Base-by-base conservation (phyloP, 1,140 invertebrate species). In the Zophobas atratus region DNA sequence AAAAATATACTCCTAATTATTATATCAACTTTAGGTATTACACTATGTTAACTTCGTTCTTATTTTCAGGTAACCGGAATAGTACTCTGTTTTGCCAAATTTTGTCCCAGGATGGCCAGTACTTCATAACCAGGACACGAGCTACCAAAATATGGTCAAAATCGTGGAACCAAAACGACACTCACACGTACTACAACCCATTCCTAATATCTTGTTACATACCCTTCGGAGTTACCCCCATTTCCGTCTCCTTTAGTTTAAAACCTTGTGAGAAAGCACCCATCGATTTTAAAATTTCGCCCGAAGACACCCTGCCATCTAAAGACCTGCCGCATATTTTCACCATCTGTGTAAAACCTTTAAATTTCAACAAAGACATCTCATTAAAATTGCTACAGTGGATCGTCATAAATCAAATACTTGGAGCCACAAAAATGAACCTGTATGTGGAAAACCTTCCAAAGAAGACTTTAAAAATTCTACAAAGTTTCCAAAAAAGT, bases 331-430 rank as follows among this genome's bases (percentile, higher is more conserved):
- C 81, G 60, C 82, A 86, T 80, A 86, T 85, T 2, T 93, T 94
- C 81, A 92, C 91, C 1, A 85, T 94, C 39, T 94, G 93, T 82
- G 90, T 94, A 0, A 94, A 94, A 85, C 92, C 92, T 63, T 84
- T 94, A 82, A 88, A 90, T 75, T 94, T 93, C 82, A 80, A 87
- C 43, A 87, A 90, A 67, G 91, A 94, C 80, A 90, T 93, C 70
- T 90, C 91, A 1, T 80, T 84, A 20, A 87, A 88, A 79, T 82
- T 94, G 38, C 84, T 93, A 1, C 91, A 93, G 83, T 94, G 93
- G 91, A 88, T 94, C 63, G 92, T 93, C 86, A 87, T 91, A 0
- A 90, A 92, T 70, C 89, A 88, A 75, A 87, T 93, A 70, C 86
- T 94, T 2, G 93, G 92, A 34, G 93, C 91, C 1, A 87, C 92